Conservation (phyloP, 1,140 invertebrate genomes). For the Tetranychus cinnabarinus region DNA sequence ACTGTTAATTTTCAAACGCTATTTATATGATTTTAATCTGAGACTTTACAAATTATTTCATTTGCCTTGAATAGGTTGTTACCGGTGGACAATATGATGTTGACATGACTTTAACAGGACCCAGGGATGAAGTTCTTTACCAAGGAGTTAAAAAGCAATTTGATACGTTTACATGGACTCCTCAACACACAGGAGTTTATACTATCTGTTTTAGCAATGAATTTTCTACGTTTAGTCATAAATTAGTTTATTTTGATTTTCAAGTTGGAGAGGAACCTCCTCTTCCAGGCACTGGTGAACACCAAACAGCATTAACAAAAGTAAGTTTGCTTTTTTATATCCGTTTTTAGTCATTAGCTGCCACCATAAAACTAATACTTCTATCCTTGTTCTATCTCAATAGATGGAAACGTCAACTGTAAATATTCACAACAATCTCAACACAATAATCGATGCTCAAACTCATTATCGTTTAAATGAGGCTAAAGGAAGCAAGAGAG, state of each 20-base stretch:
- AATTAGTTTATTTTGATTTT: constrained; percentile 95
- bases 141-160: constrained; percentile 78
- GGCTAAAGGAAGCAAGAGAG: constrained; percentile 71
- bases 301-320: constrained; percentile 66
- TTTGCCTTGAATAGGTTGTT: constrained; percentile 47
- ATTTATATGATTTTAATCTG: neutral
- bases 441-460: constrained; percentile 70
- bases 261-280: constrained; percentile 76
- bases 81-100: constrained; percentile 98
- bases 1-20: neutral
- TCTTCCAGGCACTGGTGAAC: constrained; percentile 59
- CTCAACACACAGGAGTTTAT: constrained; percentile 48
- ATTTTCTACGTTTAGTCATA: constrained; percentile 98
- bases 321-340: constrained; percentile 25
- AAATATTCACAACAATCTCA: constrained; percentile 64
- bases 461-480: constrained; percentile 87
- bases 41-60: constrained; percentile 8
- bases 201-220: constrained; percentile 92
- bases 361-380: neutral
- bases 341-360: neutral
- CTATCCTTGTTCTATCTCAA: constrained; percentile 9
- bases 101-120: constrained; percentile 71
- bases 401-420: constrained; percentile 75
- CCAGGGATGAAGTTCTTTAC: constrained; percentile 68
- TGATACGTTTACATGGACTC: constrained; percentile 66